phyloP scores from a whole-genome alignment of 2,888 invertebrate species.

The Cybosia mesomella region DNA sequence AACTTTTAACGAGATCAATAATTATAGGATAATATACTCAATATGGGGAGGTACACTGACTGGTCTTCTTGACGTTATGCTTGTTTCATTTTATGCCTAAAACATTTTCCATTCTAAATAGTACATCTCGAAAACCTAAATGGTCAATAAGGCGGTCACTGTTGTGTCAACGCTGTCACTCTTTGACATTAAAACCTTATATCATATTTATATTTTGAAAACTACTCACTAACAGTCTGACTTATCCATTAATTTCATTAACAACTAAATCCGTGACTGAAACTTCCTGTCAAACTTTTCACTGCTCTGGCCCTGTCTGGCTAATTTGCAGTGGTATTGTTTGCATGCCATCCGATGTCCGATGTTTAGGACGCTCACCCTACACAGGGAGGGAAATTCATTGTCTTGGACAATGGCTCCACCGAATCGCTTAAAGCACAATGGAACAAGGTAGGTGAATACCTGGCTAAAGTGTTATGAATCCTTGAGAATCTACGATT shows the following conservation, averaged over 20 bases:
- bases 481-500: constrained; percentile 4
- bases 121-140: too few species aligned
- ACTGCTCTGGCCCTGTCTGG: constrained; percentile 12
- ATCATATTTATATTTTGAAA: not conserved
- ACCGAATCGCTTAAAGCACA: constrained; percentile 37
- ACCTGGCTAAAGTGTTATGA: constrained; percentile 10
- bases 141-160: not conserved
- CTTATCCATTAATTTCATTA: not conserved
- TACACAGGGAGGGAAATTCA: constrained; percentile 26
- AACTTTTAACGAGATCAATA: not conserved
- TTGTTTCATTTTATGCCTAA: too few species aligned
- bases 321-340: constrained; percentile 39
- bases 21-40: not conserved
- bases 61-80: too few species aligned
- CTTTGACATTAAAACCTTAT: not conserved
- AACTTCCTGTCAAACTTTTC: constrained; percentile 12
- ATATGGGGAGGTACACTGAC: too few species aligned
- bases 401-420: constrained; percentile 39
- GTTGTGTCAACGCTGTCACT: not conserved
- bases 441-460: constrained; percentile 24
- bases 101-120: too few species aligned
- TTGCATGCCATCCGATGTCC: constrained; percentile 42
- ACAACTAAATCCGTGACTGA: constrained; percentile 1
- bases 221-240: not conserved
- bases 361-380: constrained; percentile 34